Percentiles rank a stretch among this genome's conserved stretches.
phyloP scores from a whole-genome alignment of 2,888 invertebrate species.

The Chesias legatella region DNA sequence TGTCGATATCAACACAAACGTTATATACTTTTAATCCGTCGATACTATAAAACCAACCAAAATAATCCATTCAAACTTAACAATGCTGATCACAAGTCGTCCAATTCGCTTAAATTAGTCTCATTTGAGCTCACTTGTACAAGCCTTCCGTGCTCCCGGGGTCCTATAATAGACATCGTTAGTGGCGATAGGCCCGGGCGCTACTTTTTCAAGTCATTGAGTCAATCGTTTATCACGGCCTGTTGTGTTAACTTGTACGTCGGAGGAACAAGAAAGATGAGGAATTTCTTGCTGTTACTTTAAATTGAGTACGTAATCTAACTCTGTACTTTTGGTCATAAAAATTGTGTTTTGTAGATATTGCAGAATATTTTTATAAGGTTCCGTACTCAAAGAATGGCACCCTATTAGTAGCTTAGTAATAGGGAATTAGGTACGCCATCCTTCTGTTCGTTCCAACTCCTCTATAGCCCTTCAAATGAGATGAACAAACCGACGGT shows the following conservation, averaged over 20 bases:
- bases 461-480: too few species aligned
- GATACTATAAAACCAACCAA: not conserved
- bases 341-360: too few species aligned
- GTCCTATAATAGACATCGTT: conserved; percentile 70
- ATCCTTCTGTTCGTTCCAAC: too few species aligned
- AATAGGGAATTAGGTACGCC: too few species aligned
- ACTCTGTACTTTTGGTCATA: too few species aligned
- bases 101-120: conserved; percentile 52
- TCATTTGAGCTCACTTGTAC: conserved; percentile 39
- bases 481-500: too few species aligned
- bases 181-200: conserved; percentile 67
- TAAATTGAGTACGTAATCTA: too few species aligned
- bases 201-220: conserved; percentile 79
- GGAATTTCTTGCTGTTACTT: conserved; percentile 35
- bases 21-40: not conserved
- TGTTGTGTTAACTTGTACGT: conserved; percentile 76
- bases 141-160: conserved; percentile 24
- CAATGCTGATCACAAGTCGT: conserved; percentile 35
- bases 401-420: too few species aligned
- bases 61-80: conserved; percentile 14
- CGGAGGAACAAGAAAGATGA: conserved; percentile 37
- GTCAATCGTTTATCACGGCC: conserved; percentile 79
- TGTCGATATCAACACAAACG: too few species aligned
- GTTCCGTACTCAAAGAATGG: too few species aligned
- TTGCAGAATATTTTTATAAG: too few species aligned